Percentiles rank a stretch among this genome's conserved stretches.
phyloP scores from a whole-genome alignment of 2,888 invertebrate species.

The Heliconius cydno region DNA sequence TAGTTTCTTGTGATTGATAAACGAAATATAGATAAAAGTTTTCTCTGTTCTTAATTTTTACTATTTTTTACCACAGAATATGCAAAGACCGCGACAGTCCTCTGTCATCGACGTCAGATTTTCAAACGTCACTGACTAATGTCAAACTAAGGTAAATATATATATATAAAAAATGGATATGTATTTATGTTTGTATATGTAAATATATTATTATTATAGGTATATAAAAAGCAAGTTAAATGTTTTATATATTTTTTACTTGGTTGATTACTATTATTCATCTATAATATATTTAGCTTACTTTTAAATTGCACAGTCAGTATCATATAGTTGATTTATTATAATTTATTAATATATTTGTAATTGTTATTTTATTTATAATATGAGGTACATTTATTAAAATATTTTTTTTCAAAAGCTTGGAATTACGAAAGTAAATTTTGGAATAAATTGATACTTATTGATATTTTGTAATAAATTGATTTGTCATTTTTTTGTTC shows the following conservation, averaged over 20 bases:
- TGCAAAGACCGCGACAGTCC: slow-evolving; percentile 78
- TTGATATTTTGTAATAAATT: background rate
- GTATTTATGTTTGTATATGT: background rate
- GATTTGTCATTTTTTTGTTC: background rate
- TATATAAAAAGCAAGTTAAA: background rate
- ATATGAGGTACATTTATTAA: background rate
- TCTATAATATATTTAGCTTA: slow-evolving; percentile 12
- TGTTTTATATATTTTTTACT: background rate
- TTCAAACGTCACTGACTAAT: slow-evolving; percentile 59
- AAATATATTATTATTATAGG: background rate
- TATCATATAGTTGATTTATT: background rate
- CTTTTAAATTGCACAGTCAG: background rate
- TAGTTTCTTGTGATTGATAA: too few relatives aligned
- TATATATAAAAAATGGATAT: background rate
- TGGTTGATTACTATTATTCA: too few relatives aligned
- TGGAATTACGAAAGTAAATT: background rate
- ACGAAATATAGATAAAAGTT: background rate
- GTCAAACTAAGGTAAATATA: slow-evolving; percentile 73
- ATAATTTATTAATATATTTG: too few relatives aligned
- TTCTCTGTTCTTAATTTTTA: background rate
- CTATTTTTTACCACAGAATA: slow-evolving; percentile 58
- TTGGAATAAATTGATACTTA: background rate
- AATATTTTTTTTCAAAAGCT: background rate
- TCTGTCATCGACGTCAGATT: slow-evolving; percentile 62
- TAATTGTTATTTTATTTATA: too few relatives aligned